Conservation (phyloP, 2,797 vertebrate genomes). For the Acanthurus tractus region DNA sequence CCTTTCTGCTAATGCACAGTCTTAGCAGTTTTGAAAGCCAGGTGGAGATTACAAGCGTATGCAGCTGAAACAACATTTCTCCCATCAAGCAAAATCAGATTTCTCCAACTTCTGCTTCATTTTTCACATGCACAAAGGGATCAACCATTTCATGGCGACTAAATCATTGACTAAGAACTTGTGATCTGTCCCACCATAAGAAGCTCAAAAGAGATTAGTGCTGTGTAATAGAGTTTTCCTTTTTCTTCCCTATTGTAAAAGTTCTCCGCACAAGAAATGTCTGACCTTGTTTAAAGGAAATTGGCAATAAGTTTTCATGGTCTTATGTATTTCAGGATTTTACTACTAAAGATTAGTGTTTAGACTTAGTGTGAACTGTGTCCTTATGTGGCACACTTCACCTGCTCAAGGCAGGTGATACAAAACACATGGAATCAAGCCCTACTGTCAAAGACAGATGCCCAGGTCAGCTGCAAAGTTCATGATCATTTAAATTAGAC, state of each 20-base stretch:
- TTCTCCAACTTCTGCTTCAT: slow-evolving; percentile 39
- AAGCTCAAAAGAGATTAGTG: slow-evolving; percentile 48
- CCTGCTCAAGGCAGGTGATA: not conserved
- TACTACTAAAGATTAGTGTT: slow-evolving; percentile 5
- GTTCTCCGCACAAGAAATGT: not conserved
- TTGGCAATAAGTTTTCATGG: not conserved
- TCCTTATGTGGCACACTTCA: slow-evolving; percentile 7
- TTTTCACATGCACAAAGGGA: slow-evolving; percentile 47
- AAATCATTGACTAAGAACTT: slow-evolving; percentile 35
- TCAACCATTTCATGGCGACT: slow-evolving; percentile 37
- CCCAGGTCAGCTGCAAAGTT: not conserved
- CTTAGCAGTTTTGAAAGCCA: slow-evolving; percentile 67
- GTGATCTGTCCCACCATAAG: slow-evolving; percentile 37
- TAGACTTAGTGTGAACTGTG: not conserved
- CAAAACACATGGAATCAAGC: slow-evolving; percentile 1
- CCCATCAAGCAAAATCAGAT: slow-evolving; percentile 35
- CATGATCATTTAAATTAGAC: not conserved
- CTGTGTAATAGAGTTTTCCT: slow-evolving; percentile 24
- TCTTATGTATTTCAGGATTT: slow-evolving; percentile 6
- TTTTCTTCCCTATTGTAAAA: slow-evolving; percentile 24
- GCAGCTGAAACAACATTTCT: slow-evolving; percentile 53
- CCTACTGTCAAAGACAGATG: not conserved
- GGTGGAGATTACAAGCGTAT: slow-evolving; percentile 79
- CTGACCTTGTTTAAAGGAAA: slow-evolving; percentile 4
- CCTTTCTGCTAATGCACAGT: slow-evolving; percentile 75